Conservation (phyloP, 2,113 vertebrate species). For the Caretta caretta region DNA sequence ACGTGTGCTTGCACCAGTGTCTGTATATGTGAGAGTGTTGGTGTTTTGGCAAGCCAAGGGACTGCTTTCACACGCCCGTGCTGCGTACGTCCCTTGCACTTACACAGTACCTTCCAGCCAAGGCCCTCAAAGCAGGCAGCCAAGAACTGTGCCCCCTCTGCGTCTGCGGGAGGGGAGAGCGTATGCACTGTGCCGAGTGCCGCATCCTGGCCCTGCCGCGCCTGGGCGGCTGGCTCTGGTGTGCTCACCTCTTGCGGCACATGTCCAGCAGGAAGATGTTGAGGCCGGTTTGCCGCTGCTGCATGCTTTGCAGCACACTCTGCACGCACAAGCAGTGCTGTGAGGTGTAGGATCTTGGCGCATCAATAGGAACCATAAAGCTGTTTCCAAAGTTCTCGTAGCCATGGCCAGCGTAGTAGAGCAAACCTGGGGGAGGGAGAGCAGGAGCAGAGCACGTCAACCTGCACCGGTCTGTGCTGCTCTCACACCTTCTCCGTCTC, state of each 20-base stretch:
- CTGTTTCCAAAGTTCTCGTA: slow-evolving; percentile 93
- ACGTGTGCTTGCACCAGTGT: background rate
- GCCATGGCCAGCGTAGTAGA: slow-evolving; percentile 89
- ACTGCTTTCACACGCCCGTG: no score
- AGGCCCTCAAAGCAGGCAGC: background rate
- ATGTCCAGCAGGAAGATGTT: slow-evolving; percentile 91
- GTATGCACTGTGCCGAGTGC: no score
- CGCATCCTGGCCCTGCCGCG: fast-evolving
- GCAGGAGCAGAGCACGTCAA: background rate
- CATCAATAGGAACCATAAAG: slow-evolving; percentile 91
- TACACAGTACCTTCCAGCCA: background rate
- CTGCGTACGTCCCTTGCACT: no score
- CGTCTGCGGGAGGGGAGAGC: no score
- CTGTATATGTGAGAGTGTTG: background rate
- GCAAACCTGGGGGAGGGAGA: slow-evolving; percentile 76
- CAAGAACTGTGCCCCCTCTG: no score
- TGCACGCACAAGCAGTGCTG: slow-evolving; percentile 89
- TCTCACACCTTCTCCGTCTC: background rate
- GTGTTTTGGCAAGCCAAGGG: background rate
- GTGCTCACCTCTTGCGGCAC: slow-evolving; percentile 88
- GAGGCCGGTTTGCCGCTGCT: slow-evolving; percentile 85
- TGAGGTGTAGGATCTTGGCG: slow-evolving; percentile 83
- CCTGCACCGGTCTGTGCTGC: background rate
- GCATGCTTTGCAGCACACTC: slow-evolving; percentile 85
- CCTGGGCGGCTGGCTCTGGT: background rate